These are phyloP conservation scores for Pentalonia nigronervosa DNA, from an alignment of 1,140 invertebrate species.

Conservation along the genomic window DNA sequence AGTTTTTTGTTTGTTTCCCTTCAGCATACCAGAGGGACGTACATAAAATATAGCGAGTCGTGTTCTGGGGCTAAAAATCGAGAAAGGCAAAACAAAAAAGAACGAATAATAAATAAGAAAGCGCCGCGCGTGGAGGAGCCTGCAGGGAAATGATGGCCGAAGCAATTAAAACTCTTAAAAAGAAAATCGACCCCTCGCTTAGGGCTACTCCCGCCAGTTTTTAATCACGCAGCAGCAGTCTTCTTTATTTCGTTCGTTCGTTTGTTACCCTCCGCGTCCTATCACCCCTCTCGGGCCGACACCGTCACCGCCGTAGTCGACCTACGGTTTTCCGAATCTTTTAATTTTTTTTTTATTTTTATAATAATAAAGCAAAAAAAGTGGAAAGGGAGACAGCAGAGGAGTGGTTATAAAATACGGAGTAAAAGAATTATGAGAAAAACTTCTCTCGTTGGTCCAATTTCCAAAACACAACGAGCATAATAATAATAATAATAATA, in stretches of 20 bases:
- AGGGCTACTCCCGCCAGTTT: conserved; percentile 59
- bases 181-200: conserved; percentile 62
- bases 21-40: background rate
- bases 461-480: conserved; percentile 45
- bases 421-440: conserved; percentile 50
- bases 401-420: background rate
- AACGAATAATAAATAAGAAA: conserved; percentile 60
- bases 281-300: background rate
- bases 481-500: conserved; percentile 54
- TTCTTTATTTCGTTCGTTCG: conserved; percentile 58
- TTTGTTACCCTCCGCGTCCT: conserved; percentile 13
- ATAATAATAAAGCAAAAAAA: no score
- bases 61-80: conserved; percentile 55
- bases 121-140: conserved; percentile 52
- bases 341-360: conserved; percentile 38
- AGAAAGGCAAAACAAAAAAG: conserved; percentile 58
- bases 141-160: conserved; percentile 62
- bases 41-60: conserved; percentile 18
- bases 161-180: conserved; percentile 63
- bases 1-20: background rate
- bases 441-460: conserved; percentile 53
- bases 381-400: background rate
- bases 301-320: background rate
- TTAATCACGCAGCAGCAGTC: conserved; percentile 60
- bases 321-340: conserved; percentile 46